phyloP scores from a whole-genome alignment of 2,113 vertebrate genomes.

The Vireo altiloquus region DNA sequence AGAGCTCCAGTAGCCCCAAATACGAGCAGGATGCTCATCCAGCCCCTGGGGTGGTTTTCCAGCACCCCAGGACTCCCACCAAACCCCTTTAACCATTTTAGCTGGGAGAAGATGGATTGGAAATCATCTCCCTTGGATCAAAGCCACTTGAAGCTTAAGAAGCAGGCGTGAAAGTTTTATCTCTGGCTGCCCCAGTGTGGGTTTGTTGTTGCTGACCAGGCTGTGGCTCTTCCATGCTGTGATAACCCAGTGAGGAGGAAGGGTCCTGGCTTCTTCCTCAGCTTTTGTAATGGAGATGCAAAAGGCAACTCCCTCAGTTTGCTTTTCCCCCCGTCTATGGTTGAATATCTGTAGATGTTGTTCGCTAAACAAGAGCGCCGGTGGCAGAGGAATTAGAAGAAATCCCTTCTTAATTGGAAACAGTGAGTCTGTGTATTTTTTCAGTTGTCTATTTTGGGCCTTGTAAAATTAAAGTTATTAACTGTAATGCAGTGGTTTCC shows the following conservation, averaged over 20 bases:
- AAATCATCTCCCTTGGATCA: not conserved
- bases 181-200: not conserved
- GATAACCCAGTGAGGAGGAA: not conserved
- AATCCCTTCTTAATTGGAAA: slow-evolving; percentile 70
- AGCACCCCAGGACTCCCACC: not conserved
- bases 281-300: not conserved
- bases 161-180: not conserved
- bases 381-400: slow-evolving; percentile 67
- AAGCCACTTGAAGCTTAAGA: not conserved
- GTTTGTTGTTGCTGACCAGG: not conserved
- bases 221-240: not conserved
- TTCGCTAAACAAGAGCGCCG: slow-evolving; percentile 49
- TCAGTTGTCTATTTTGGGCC: slow-evolving; percentile 70
- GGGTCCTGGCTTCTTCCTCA: not conserved
- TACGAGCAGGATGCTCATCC: not conserved
- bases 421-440: slow-evolving; percentile 69
- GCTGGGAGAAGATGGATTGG: not conserved
- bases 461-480: slow-evolving; percentile 73
- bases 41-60: not conserved
- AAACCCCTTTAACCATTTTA: not conserved
- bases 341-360: slow-evolving; percentile 2
- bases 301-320: not conserved
- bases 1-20: not conserved
- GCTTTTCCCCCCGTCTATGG: not conserved
- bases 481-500: slow-evolving; percentile 64